A percentile compares a stretch with the other conserved stretches of the same genome.
Evolutionary conservation across 2,888 invertebrate genomes (phyloP).

Genomic region (Eilema sororculum): DNA sequence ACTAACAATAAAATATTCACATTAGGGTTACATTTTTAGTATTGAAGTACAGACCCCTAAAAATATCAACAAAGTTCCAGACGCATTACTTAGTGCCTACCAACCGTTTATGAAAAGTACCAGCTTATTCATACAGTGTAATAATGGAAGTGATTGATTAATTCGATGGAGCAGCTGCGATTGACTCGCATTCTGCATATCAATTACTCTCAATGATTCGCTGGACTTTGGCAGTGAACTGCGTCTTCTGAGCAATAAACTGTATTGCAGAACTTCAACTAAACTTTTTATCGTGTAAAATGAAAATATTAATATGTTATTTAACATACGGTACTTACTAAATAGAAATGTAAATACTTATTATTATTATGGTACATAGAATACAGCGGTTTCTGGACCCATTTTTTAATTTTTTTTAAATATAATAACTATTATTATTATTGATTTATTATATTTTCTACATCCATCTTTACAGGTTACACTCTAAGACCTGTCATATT

Average conservation of each 20-base stretch:
- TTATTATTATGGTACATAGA: too few relatives aligned
- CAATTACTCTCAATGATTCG: slow-evolving; percentile 53
- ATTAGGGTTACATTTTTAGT: neutral
- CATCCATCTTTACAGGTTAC: too few relatives aligned
- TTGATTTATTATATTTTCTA: too few relatives aligned
- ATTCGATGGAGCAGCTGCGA: slow-evolving; percentile 53
- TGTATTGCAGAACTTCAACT: neutral
- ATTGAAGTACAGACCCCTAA: neutral
- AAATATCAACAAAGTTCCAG: neutral
- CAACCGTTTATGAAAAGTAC: slow-evolving; percentile 17
- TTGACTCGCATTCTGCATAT: slow-evolving; percentile 56
- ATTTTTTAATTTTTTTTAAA: too few relatives aligned
- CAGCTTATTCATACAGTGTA: slow-evolving; percentile 52
- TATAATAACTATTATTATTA: too few relatives aligned
- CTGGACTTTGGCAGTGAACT: slow-evolving; percentile 47
- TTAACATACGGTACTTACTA: too few relatives aligned
- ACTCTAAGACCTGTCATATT: too few relatives aligned
- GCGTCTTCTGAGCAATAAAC: slow-evolving; percentile 32
- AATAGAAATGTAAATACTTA: too few relatives aligned
- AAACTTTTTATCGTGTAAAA: too few relatives aligned
- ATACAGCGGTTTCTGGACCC: too few relatives aligned
- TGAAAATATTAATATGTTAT: too few relatives aligned
- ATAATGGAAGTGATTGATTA: slow-evolving; percentile 60
- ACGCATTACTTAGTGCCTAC: slow-evolving; percentile 1
- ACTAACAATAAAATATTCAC: neutral